These are phyloP conservation scores for Villa cingulata DNA, from an alignment of 2,888 invertebrate species.

Conservation along the genomic window DNA sequence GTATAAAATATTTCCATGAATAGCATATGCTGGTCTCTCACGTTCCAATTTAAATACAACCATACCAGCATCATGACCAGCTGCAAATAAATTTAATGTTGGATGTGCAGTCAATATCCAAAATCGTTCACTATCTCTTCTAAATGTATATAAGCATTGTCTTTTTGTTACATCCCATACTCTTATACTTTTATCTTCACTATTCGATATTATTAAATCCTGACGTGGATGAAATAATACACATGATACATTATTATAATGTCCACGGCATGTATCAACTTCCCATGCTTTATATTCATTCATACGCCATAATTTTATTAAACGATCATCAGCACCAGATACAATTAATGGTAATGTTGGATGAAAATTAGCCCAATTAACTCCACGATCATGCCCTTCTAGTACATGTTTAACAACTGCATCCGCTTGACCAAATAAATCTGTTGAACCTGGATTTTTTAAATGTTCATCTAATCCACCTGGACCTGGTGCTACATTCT, in stretches of 20 bases:
- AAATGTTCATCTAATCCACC: constrained; percentile 78
- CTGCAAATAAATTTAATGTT: constrained; percentile 89
- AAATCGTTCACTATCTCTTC: constrained; percentile 92
- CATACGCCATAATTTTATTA: constrained; percentile 97
- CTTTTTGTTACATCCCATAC: constrained; percentile 98
- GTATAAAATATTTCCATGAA: constrained; percentile 83
- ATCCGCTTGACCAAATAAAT: constrained; percentile 90
- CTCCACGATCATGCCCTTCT: constrained; percentile 92
- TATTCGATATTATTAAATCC: constrained; percentile 91
- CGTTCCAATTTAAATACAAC: constrained; percentile 62
- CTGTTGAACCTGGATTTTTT: constrained; percentile 73
- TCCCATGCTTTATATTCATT: constrained; percentile 99
- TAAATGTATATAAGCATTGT: constrained; percentile 79
- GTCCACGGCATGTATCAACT: constrained; percentile 97
- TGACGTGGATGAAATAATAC: constrained; percentile 94
- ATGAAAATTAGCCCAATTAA: constrained; percentile 98
- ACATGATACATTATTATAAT: constrained; percentile 98
- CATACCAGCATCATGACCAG: constrained; percentile 89
- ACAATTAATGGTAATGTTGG: constrained; percentile 87
- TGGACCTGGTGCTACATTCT: constrained; percentile 94
- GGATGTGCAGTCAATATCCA: constrained; percentile 97
- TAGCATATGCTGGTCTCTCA: constrained; percentile 91
- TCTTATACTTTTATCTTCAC: constrained; percentile 94
- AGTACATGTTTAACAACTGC: constrained; percentile 83
- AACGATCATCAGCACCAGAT: constrained; percentile 97